Evolutionary conservation across 64 coral and sea anemone genomes (phyloP).

Genomic region (Montipora efflorescens): DNA sequence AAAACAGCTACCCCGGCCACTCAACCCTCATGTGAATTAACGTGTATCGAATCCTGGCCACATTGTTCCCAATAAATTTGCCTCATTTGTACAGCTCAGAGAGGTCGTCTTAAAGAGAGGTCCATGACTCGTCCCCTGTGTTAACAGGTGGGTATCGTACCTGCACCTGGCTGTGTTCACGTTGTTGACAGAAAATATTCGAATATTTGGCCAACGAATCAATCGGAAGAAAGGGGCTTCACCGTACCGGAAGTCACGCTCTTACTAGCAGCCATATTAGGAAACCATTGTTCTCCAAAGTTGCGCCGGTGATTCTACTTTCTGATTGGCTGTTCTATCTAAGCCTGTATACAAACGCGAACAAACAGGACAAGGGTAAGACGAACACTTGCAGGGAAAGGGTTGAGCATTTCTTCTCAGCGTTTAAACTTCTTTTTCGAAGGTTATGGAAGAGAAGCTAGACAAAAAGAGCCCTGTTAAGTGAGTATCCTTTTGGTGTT

Average conservation of each 20-base stretch:
- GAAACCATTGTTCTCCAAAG: not conserved
- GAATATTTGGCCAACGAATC: too few relatives aligned
- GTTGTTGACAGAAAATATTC: too few relatives aligned
- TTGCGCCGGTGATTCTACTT: conserved; percentile 17
- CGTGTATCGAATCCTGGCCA: too few relatives aligned
- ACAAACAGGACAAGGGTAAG: not conserved
- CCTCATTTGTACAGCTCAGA: too few relatives aligned
- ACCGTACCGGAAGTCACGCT: conserved; percentile 33
- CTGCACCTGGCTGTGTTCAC: too few relatives aligned
- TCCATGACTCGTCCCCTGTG: too few relatives aligned
- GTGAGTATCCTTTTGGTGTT: conserved; percentile 36
- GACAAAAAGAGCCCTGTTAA: conserved; percentile 85
- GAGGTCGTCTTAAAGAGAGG: too few relatives aligned
- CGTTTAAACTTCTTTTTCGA: not conserved
- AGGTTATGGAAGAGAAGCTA: conserved; percentile 82
- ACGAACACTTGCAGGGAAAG: not conserved
- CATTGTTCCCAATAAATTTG: too few relatives aligned
- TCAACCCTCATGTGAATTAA: too few relatives aligned
- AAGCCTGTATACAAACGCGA: conserved; percentile 43
- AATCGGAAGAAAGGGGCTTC: too few relatives aligned
- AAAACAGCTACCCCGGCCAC: too few relatives aligned
- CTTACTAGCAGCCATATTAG: conserved; percentile 24
- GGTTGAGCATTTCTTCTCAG: not conserved
- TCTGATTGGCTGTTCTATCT: conserved; percentile 9
- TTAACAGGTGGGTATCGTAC: too few relatives aligned